Evolutionary conservation across 2,113 vertebrate genomes (phyloP).

Genomic region (Gasterosteus nipponicus): DNA sequence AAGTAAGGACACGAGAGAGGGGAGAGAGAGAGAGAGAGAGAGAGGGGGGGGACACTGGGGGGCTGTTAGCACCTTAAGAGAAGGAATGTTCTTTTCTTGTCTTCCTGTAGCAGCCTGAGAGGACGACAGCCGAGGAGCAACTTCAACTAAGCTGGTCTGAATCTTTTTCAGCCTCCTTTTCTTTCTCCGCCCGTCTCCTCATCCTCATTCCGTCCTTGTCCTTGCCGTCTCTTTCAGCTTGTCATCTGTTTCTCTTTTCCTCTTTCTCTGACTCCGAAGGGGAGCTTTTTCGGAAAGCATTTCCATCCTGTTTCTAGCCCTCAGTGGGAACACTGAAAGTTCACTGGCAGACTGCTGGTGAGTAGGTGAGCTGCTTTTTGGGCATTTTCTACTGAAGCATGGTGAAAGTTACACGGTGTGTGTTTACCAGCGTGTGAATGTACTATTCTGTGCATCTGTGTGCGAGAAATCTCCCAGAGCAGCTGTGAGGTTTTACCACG

Average conservation of each 20-base stretch:
- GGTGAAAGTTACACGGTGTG: not conserved
- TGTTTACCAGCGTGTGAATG: slow-evolving; percentile 21
- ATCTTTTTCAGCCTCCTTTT: slow-evolving; percentile 26
- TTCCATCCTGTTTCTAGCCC: slow-evolving; percentile 66
- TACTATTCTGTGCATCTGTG: slow-evolving; percentile 24
- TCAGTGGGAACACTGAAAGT: slow-evolving; percentile 58
- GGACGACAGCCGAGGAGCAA: slow-evolving; percentile 28
- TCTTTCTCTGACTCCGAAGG: slow-evolving; percentile 36
- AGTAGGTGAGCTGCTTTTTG: slow-evolving; percentile 29
- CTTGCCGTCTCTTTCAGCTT: slow-evolving; percentile 27
- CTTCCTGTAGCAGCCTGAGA: slow-evolving; percentile 59
- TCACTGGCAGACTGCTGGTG: slow-evolving; percentile 22
- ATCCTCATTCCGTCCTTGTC: slow-evolving; percentile 40
- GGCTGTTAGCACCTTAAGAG: slow-evolving; percentile 74
- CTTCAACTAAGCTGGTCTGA: slow-evolving; percentile 34
- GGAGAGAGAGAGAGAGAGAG: slow-evolving; percentile 33
- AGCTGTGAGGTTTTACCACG: slow-evolving; percentile 78
- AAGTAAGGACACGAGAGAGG: slow-evolving; percentile 55
- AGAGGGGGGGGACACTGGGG: slow-evolving; percentile 42
- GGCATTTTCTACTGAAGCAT: not conserved
- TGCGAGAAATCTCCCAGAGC: slow-evolving; percentile 36
- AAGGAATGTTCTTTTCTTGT: slow-evolving; percentile 74
- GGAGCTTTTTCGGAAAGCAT: slow-evolving; percentile 42
- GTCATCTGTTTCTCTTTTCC: slow-evolving; percentile 70
- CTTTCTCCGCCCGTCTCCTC: slow-evolving; percentile 21